Conservation (phyloP, 2,888 invertebrate genomes). For the Gandaritis pyraliata region DNA sequence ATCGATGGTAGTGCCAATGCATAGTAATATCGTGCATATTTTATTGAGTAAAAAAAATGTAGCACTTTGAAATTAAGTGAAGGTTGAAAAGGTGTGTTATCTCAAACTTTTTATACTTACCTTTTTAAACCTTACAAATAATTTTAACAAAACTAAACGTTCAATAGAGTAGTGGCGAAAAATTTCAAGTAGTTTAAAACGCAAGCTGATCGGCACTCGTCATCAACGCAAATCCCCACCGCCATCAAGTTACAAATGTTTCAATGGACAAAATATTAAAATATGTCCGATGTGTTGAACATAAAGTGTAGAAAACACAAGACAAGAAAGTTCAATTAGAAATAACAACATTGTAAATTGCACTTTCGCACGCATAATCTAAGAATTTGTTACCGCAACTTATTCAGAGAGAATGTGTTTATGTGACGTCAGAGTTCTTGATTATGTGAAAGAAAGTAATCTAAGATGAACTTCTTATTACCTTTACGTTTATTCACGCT, state of each 20-base stretch:
- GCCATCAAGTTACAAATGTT: too few species aligned
- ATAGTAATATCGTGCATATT: too few species aligned
- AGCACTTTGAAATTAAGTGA: too few species aligned
- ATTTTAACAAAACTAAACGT: too few species aligned
- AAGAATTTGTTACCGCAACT: slow-evolving; percentile 41
- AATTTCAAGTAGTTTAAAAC: too few species aligned
- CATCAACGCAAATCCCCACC: too few species aligned
- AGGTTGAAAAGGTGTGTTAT: too few species aligned
- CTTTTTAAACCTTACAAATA: too few species aligned
- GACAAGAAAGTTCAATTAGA: slow-evolving; percentile 44
- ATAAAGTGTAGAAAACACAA: slow-evolving; percentile 35
- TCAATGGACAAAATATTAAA: slow-evolving; percentile 15
- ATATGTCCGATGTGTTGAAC: slow-evolving; percentile 20
- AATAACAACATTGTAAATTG: slow-evolving; percentile 38
- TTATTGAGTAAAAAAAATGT: too few species aligned
- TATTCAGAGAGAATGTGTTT: slow-evolving; percentile 36
- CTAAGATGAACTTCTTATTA: slow-evolving; percentile 17
- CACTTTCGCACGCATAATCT: slow-evolving; percentile 46
- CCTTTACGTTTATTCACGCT: slow-evolving; percentile 7
- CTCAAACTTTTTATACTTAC: too few species aligned
- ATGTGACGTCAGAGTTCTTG: slow-evolving; percentile 36
- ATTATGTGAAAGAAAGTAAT: slow-evolving; percentile 39
- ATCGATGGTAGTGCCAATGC: too few species aligned
- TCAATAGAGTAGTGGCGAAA: too few species aligned
- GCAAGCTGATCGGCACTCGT: background rate